Base-by-base conservation (phyloP, 2,113 vertebrate genomes). In the Notothenia rossii region DNA sequence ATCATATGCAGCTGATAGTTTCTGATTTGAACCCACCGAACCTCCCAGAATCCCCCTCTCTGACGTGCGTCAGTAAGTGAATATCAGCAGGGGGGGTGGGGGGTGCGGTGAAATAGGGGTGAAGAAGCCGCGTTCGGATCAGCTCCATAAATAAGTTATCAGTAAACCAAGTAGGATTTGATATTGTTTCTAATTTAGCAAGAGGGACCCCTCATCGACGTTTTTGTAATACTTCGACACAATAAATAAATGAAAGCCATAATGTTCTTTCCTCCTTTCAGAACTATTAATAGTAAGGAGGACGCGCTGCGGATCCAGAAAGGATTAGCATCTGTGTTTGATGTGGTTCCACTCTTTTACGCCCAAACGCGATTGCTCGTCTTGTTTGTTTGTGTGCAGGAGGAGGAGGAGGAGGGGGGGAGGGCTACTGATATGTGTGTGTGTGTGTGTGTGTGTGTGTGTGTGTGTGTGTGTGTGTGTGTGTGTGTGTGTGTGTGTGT, bases 241-340 rank as follows among this genome's bases (percentile, higher is more conserved):
- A 91, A 90, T 93, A 92, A 93, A 92, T 89, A 86, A 93, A 93
- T 90, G 78, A 90, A 79, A 88, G 81, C 77, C 81, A 67, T 85
- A 89, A 92, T 90, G 85, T 93, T 94, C 89, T 90, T 86, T 89
- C 89, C 92, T 83, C 83, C 91, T 88, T 78, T 22, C 82, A 86
- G 86, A 25, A 36, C 93, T 94, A 95, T 92, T 94, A 92, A 93
- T 95, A 95, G 92, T 89, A 95, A 94, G 73, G 90, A 94, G 93
- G 93, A 93, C 93, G 87, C 79, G 79, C 63, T 45, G 85, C 46
- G 88, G 87, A 93, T 93, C 90, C 92, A 94, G 91, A 92, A 87
- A 90, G 93, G 94, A 94, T 94, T 95, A 94, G 73, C 91, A 89
- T 91, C 89, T 82, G 80, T 86, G 90, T 94, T 94, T 94, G 94